A percentile compares a stretch with the other conserved stretches of the same genome.
phyloP scores from a whole-genome alignment of 1,140 invertebrate species.

The Copidosoma floridanum region DNA sequence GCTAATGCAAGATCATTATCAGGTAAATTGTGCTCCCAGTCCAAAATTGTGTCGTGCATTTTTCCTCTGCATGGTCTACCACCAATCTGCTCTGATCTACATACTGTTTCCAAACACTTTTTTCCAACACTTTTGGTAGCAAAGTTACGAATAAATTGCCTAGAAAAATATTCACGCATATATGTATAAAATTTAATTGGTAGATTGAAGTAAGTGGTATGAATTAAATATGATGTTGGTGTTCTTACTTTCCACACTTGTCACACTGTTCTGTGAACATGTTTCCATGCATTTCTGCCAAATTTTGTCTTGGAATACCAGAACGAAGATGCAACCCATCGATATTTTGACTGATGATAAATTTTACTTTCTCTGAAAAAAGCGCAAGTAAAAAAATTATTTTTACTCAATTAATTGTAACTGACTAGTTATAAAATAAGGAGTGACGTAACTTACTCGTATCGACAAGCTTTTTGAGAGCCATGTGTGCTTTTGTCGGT shows the following conservation, averaged over 20 bases:
- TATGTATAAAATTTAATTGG: conserved; percentile 3
- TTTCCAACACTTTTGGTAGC: conserved; percentile 88
- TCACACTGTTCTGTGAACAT: conserved; percentile 96
- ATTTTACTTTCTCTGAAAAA: conserved; percentile 72
- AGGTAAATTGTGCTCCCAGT: conserved; percentile 96
- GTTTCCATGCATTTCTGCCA: conserved; percentile 97
- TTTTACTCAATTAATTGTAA: too few relatives aligned
- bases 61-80: conserved; percentile 79
- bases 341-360: conserved; percentile 95
- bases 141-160: conserved; percentile 78
- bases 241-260: conserved; percentile 78
- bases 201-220: not conserved
- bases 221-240: not conserved
- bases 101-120: conserved; percentile 78
- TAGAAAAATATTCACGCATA: conserved; percentile 49
- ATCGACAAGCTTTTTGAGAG: conserved; percentile 78
- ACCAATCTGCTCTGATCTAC: conserved; percentile 63
- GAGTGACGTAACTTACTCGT: conserved; percentile 44
- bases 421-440: too few relatives aligned
- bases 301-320: conserved; percentile 73
- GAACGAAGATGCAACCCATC: conserved; percentile 95
- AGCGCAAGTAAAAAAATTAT: not conserved
- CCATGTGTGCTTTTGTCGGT: conserved; percentile 94
- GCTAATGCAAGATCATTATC: conserved; percentile 85
- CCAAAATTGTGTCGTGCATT: conserved; percentile 90